These are phyloP conservation scores for Bradynema listronoti DNA, from an alignment of 1,140 invertebrate species.

Conservation along the genomic window DNA sequence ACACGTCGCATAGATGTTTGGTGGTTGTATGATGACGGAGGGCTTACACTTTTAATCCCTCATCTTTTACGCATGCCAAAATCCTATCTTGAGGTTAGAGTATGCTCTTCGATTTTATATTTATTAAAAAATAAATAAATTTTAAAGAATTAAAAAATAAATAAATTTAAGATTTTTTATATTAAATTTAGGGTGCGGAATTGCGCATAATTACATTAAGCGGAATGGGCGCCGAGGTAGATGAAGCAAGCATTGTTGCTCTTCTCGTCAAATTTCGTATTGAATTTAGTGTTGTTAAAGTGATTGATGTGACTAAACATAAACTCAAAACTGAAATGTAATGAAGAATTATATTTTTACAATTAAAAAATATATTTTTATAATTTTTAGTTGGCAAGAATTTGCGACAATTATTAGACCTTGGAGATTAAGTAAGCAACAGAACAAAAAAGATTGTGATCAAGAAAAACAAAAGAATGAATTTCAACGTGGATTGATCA, in stretches of 20 bases:
- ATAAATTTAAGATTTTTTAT: neutral
- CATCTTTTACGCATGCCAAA: slow-evolving; percentile 26
- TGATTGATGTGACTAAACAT: slow-evolving; percentile 20
- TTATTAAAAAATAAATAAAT: neutral
- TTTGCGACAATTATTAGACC: slow-evolving; percentile 19
- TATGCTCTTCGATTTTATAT: neutral
- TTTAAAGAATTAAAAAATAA: slow-evolving; percentile 3
- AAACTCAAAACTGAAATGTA: slow-evolving; percentile 23
- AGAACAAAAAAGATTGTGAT: slow-evolving; percentile 2
- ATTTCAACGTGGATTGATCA: too few relatives aligned
- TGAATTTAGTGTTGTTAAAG: slow-evolving; percentile 26
- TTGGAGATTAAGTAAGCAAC: slow-evolving; percentile 19
- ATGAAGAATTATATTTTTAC: neutral
- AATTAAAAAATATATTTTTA: neutral
- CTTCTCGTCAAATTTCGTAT: slow-evolving; percentile 25
- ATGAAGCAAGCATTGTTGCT: slow-evolving; percentile 21
- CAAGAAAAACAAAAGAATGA: too few relatives aligned
- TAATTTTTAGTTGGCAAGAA: slow-evolving; percentile 7
- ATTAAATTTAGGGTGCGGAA: slow-evolving; percentile 15
- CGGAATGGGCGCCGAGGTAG: slow-evolving; percentile 11
- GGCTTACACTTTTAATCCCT: slow-evolving; percentile 58
- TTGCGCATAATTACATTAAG: slow-evolving; percentile 15
- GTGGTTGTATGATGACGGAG: slow-evolving; percentile 93
- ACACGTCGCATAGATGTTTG: slow-evolving; percentile 80
- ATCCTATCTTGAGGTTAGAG: slow-evolving; percentile 25